Evolutionary conservation across 2,888 invertebrate genomes (phyloP).

Genomic region (Germaria angustata): DNA sequence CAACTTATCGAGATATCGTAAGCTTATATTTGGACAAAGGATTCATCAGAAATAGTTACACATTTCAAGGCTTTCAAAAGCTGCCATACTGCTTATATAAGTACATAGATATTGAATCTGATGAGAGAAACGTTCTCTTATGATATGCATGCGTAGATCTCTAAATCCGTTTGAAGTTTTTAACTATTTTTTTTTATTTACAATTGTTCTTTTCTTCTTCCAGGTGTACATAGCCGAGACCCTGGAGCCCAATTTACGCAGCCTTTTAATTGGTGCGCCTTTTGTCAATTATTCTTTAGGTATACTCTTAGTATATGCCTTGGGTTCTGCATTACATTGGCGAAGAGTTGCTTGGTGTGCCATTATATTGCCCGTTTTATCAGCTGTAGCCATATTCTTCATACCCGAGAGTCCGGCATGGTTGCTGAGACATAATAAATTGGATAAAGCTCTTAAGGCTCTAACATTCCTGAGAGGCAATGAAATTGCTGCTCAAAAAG

Average conservation of each 20-base stretch:
- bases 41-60: no score
- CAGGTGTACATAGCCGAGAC: slow-evolving; percentile 89
- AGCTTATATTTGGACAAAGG: no score
- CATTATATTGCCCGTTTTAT: slow-evolving; percentile 82
- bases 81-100: no score
- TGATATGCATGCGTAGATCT: no score
- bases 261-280: slow-evolving; percentile 85
- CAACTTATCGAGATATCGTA: no score
- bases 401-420: slow-evolving; percentile 89
- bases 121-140: no score
- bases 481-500: slow-evolving; percentile 82
- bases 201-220: slow-evolving; percentile 55
- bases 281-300: slow-evolving; percentile 88
- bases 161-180: no score
- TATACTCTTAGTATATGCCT: slow-evolving; percentile 86
- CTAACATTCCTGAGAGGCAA: slow-evolving; percentile 84
- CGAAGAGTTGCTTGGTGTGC: slow-evolving; percentile 85
- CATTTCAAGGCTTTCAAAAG: no score
- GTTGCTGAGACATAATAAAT: slow-evolving; percentile 84
- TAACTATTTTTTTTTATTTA: neutral
- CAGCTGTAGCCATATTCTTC: slow-evolving; percentile 83
- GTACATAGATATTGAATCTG: no score
- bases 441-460: slow-evolving; percentile 82
- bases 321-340: slow-evolving; percentile 87
- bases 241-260: slow-evolving; percentile 86